Evolutionary conservation across 2,113 vertebrate genomes (phyloP), one percentile per base, ranked within the genome.

Genomic region (Cheilinus undulatus): DNA sequence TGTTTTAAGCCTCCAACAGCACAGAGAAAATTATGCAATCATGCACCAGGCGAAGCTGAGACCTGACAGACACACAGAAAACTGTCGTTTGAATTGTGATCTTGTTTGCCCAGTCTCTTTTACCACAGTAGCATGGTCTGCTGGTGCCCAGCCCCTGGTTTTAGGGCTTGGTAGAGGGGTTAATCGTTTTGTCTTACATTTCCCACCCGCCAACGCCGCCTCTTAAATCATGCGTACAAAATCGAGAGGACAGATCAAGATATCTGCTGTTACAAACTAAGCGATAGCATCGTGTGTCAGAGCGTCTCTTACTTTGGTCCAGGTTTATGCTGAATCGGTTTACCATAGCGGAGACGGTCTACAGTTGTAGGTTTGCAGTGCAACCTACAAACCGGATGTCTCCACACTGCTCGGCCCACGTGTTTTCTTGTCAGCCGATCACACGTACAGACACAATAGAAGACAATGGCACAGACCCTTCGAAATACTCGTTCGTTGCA

Each of bases 381-480:
- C 58, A 45, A n/a, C 54, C 64, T 61, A 69, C 69, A 78, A 77
- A 84, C 90, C 90, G 89, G 91, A 91, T 89, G 67, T 86, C 53
- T 79, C 42, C 68, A 61, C 77, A 48, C 84, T 65, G 42, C 69
- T 50, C 77, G 32, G 80, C 84, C 90, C 91, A 92, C 91, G 90
- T 92, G 91, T 69, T 89, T 80, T 78, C 69, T 80, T 70, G 52
- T 73, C 84, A 64, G 67, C 50, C 78, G 52, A 62, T 67, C 64
- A 50, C 68, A 68, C 85, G 52, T n/a, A 62, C 17, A 77, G 88
- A 89, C 83, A 92, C 91, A 91, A 91, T 89, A 17, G 90, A 54
- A 85, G 83, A 90, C 86, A 85, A 90, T 81, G 63, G 67, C 13
- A 68, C 71, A 52, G 13, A 30, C 28, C 17, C 12, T 8, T 10